Evolutionary conservation across 2,888 invertebrate genomes (phyloP).

Genomic region (Rugalucina vietnamica): DNA sequence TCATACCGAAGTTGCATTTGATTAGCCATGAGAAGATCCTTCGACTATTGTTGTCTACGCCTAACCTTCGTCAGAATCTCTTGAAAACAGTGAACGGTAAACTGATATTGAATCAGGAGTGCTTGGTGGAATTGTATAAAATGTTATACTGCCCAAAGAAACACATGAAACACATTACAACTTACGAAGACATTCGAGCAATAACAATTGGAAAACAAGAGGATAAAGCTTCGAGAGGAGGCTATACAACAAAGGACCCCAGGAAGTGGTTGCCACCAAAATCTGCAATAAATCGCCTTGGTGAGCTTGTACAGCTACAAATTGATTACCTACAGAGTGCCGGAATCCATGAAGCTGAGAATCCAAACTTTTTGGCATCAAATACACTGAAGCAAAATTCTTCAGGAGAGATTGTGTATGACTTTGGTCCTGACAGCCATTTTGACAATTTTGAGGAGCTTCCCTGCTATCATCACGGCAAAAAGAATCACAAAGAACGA

Average conservation of each 20-base stretch:
- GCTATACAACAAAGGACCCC: slow-evolving; percentile 3
- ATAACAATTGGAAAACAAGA: neutral
- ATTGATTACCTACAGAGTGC: slow-evolving; percentile 15
- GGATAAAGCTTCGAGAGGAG: neutral
- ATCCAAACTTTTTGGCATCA: neutral
- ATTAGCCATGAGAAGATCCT: neutral
- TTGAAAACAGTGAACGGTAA: neutral
- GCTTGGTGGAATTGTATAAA: neutral
- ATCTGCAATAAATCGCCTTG: slow-evolving; percentile 5
- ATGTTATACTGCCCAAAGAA: neutral
- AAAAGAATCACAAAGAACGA: no score
- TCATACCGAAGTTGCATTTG: neutral
- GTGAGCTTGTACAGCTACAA: neutral
- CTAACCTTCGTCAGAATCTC: neutral
- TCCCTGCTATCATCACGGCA: no score
- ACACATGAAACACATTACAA: neutral
- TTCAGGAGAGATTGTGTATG: neutral
- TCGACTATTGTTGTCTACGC: neutral
- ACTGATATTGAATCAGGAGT: neutral
- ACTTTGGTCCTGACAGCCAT: neutral
- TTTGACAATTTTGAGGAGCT: neutral
- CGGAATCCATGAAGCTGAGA: neutral
- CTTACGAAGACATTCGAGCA: neutral
- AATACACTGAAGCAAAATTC: neutral
- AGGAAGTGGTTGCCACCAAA: slow-evolving; percentile 23